Percentiles rank a stretch among this genome's conserved stretches.
Evolutionary conservation across 2,888 invertebrate genomes (phyloP).

Genomic region (Mellilla xanthometata): DNA sequence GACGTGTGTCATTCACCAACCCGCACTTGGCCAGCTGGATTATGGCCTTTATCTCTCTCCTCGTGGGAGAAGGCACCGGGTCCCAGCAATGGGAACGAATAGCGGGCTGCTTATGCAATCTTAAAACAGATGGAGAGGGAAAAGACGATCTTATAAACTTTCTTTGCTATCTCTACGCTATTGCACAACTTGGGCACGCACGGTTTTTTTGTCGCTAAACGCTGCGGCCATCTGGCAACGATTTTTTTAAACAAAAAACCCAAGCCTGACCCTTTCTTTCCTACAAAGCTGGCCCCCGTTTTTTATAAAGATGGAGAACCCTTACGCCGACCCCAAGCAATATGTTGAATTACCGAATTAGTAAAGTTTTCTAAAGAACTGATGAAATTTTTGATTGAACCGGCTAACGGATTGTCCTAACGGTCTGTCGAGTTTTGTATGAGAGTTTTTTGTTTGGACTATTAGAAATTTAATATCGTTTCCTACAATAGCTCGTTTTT

Average conservation of each 20-base stretch:
- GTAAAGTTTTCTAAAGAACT: conserved; percentile 70
- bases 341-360: conserved; percentile 81
- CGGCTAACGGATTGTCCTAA: conserved; percentile 75
- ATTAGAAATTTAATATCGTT: conserved; percentile 53
- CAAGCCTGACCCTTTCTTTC: conserved; percentile 81
- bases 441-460: conserved; percentile 47
- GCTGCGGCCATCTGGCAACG: conserved; percentile 77
- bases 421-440: conserved; percentile 58
- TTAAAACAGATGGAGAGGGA: too few relatives aligned
- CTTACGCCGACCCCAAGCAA: conserved; percentile 62
- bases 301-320: conserved; percentile 54
- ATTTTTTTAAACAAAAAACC: conserved; percentile 74
- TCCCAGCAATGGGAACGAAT: too few relatives aligned
- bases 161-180: conserved; percentile 53
- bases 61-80: too few relatives aligned
- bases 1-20: too few relatives aligned
- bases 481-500: conserved; percentile 21
- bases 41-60: too few relatives aligned
- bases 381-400: conserved; percentile 80
- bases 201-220: conserved; percentile 77
- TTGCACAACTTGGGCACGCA: conserved; percentile 71
- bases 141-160: too few relatives aligned
- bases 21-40: too few relatives aligned
- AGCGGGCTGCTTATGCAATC: too few relatives aligned
- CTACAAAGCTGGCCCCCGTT: conserved; percentile 69